These are phyloP conservation scores for Pao palembangensis DNA, from an alignment of 2,113 vertebrate genomes.

Conservation along the genomic window DNA sequence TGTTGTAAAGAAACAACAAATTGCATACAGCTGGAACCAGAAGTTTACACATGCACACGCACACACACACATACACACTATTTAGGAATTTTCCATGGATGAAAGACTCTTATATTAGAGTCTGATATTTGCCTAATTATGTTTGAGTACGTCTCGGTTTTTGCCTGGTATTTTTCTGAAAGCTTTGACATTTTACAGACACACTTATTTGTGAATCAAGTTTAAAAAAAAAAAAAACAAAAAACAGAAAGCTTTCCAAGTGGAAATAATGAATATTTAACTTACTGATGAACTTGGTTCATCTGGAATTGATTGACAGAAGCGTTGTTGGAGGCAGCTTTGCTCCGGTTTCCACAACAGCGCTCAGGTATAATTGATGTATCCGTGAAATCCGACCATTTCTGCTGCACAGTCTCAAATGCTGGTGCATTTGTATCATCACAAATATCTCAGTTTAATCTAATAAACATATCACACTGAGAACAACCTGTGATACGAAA, in stretches of 20 bases:
- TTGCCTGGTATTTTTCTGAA: too few species aligned
- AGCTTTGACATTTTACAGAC: conserved; percentile 1
- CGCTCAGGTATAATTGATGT: conserved; percentile 20
- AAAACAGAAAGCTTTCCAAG: too few species aligned
- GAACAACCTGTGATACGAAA: conserved; percentile 55
- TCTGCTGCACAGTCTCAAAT: conserved; percentile 11
- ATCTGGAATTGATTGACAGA: too few species aligned
- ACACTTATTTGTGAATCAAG: conserved; percentile 10
- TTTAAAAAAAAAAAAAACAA: too few species aligned
- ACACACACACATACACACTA: background rate
- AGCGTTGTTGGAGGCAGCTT: too few species aligned
- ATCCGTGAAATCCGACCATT: conserved; percentile 22
- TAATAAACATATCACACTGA: conserved; percentile 60
- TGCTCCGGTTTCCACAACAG: background rate
- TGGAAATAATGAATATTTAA: too few species aligned
- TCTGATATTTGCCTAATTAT: too few species aligned
- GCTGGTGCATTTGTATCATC: conserved; percentile 30
- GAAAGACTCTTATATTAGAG: too few species aligned
- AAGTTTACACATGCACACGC: background rate
- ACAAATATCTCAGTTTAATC: conserved; percentile 67
- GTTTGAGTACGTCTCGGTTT: too few species aligned
- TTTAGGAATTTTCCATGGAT: too few species aligned
- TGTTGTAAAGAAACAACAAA: background rate
- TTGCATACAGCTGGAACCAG: background rate
- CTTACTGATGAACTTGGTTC: too few species aligned